Conservation (phyloP, 2,888 invertebrate species). For the Andrena flavipes region DNA sequence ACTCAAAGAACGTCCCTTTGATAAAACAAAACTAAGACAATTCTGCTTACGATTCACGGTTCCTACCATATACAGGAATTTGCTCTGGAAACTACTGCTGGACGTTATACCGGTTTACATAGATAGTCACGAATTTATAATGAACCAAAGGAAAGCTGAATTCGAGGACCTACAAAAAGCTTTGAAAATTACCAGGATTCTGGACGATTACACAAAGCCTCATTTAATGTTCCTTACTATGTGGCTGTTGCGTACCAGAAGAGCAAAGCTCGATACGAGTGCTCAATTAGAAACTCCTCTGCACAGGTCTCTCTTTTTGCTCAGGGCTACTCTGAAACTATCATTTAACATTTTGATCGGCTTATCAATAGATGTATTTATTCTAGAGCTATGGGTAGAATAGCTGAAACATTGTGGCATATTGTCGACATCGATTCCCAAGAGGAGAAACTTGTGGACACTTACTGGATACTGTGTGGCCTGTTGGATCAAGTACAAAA, state of each 20-base stretch:
- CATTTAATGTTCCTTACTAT: slow-evolving; percentile 90
- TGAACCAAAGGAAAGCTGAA: slow-evolving; percentile 90
- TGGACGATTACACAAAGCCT: slow-evolving; percentile 88
- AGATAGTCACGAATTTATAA: slow-evolving; percentile 91
- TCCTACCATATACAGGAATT: slow-evolving; percentile 91
- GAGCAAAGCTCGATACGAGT: slow-evolving; percentile 85
- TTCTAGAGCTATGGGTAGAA: slow-evolving; percentile 81
- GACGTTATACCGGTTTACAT: slow-evolving; percentile 92
- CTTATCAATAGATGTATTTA: slow-evolving; percentile 23
- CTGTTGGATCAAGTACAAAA: slow-evolving; percentile 90
- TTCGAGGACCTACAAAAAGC: slow-evolving; percentile 91
- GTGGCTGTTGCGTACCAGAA: slow-evolving; percentile 92
- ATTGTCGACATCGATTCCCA: slow-evolving; percentile 89
- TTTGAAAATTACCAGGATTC: slow-evolving; percentile 88
- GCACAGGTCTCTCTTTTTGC: slow-evolving; percentile 73
- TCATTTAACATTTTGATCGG: neutral
- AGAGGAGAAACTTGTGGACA: slow-evolving; percentile 86
- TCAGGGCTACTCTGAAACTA: neutral
- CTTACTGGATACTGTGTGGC: slow-evolving; percentile 93
- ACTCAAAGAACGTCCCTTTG: slow-evolving; percentile 93
- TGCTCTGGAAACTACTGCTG: slow-evolving; percentile 94
- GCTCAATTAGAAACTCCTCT: slow-evolving; percentile 80
- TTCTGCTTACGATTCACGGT: slow-evolving; percentile 94
- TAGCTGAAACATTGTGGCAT: slow-evolving; percentile 89
- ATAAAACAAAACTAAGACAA: slow-evolving; percentile 92